phyloP scores from a whole-genome alignment of 2,113 vertebrate genomes.

The Telmatochromis brachygnathus region DNA sequence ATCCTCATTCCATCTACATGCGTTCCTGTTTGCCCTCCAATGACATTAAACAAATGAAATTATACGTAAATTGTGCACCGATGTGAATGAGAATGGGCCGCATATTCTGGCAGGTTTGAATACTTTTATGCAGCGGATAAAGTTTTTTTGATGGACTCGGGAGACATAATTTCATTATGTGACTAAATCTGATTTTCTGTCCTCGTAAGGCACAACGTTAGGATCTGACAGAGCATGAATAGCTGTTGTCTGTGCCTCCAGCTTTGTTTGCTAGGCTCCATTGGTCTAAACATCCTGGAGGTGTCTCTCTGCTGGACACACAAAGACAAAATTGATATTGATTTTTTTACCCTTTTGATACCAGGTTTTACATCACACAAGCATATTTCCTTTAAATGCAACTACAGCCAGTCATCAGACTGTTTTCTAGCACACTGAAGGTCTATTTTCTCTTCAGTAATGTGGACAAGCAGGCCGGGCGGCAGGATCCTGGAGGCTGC shows the following conservation, averaged over 20 bases:
- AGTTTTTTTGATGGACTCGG: neutral
- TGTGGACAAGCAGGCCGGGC: neutral
- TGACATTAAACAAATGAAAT: neutral
- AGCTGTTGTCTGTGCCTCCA: neutral
- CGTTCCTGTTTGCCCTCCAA: neutral
- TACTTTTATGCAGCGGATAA: neutral
- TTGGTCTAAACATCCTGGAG: neutral
- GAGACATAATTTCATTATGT: neutral
- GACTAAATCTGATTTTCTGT: neutral
- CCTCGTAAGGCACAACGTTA: neutral
- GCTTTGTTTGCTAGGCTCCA: neutral
- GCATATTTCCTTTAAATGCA: neutral
- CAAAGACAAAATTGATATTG: constrained; percentile 18
- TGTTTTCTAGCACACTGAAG: neutral
- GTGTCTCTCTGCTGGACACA: neutral
- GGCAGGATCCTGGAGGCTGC: constrained; percentile 9
- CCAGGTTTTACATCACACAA: neutral
- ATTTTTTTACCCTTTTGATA: neutral
- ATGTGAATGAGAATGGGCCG: neutral
- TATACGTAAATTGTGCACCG: neutral
- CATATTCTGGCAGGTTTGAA: neutral
- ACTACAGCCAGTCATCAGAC: neutral
- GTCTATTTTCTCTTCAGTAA: neutral
- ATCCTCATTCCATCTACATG: neutral
- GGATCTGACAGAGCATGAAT: neutral